Evolutionary conservation across 1,140 invertebrate species (phyloP), one percentile per base, ranked within the genome.

Genomic region (Bilobella aurantiaca): DNA sequence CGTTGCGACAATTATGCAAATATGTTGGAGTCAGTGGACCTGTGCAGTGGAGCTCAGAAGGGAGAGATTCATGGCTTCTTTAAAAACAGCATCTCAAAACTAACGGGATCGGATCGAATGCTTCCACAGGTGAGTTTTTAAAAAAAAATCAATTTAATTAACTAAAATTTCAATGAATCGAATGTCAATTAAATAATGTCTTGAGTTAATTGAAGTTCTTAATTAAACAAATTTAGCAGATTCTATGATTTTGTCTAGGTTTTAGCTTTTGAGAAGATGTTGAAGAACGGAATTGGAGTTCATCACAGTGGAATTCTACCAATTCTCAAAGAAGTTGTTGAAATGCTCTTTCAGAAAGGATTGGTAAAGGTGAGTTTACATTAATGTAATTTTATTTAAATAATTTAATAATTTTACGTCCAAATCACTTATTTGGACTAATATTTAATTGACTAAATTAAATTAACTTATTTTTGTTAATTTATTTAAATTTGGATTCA

Each of bases 281-380:
- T 97, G n/a, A 84, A 86, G 74, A 83, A 86, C 70, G 96, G 96
- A 0, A 88, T 98, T 68, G 96, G 94, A 0, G 86, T 98, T 18
- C 96, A 99, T 80, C 96, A 99, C 76, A 96, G 93, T 78, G 95
- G 96, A 25, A 94, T 99, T 71, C 78, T 99, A 60, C 96, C 96
- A 0, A 90, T 98, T 71, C 80, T 99, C 0, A 98, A 98, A 77
- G 96, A 99, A 82, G 92, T 98, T 58, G 94, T 98, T 0, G 96
- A 99, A 80, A 90, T 98, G 84, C 79, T 98, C 0, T 99, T 99
- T 77, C 90, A 95, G 75, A 83, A 83, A 74, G 90, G 93, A 1
- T 82, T 91, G 63, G 90, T 98, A 3, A 94, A 93, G 80, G 88
- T 90, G 76, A 76, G 62, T 31, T 42, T 1, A 30, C 27, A 32